phyloP scores from a whole-genome alignment of 2,888 invertebrate genomes.

The Crepidodera aurea region DNA sequence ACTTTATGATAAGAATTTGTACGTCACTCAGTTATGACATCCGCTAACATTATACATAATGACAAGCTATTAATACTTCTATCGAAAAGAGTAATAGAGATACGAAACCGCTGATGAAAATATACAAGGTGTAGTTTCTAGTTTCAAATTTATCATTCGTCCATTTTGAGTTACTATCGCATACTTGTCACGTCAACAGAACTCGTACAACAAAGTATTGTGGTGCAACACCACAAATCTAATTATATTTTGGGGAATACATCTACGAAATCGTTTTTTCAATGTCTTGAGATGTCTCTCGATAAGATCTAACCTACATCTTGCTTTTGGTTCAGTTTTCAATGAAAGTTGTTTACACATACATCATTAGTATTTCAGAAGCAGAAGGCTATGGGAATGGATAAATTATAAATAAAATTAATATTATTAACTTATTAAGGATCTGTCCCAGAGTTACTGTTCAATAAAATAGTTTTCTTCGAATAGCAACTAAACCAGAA shows the following conservation, averaged over 20 bases:
- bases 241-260: background rate
- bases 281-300: background rate
- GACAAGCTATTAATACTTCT: no score
- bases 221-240: background rate
- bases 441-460: no score
- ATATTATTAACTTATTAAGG: no score
- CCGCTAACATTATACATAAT: no score
- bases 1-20: no score
- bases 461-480: no score
- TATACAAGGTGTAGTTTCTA: background rate
- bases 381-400: conserved; percentile 15
- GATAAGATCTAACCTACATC: conserved; percentile 14
- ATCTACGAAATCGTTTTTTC: background rate
- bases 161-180: background rate
- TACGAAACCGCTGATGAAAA: background rate
- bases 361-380: conserved; percentile 6
- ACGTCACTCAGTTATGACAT: no score
- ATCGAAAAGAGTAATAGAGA: background rate
- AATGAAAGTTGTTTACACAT: conserved; percentile 18
- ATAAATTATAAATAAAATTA: background rate
- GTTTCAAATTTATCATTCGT: background rate
- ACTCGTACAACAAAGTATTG: background rate
- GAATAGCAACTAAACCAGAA: no score
- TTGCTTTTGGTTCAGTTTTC: background rate
- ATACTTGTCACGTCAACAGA: background rate